phyloP scores from a whole-genome alignment of 2,888 invertebrate species.

The Corbicula japonica region DNA sequence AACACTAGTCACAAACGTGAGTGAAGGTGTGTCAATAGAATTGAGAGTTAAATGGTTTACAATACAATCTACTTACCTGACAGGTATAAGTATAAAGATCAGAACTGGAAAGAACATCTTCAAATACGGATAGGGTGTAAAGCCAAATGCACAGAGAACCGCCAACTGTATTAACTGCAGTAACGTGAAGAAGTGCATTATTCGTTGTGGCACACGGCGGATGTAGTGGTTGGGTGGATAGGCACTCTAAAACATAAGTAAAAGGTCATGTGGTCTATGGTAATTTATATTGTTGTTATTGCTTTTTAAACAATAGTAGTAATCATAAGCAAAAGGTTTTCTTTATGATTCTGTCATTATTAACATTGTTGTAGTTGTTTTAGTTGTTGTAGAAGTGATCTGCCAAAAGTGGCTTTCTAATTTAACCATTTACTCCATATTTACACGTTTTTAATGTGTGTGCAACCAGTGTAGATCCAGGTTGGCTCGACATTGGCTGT shows the following conservation, averaged over 20 bases:
- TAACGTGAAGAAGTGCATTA: constrained; percentile 87
- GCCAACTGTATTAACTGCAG: constrained; percentile 87
- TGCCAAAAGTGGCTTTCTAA: too few relatives aligned
- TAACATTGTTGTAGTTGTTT: too few relatives aligned
- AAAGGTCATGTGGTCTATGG: too few relatives aligned
- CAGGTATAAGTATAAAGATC: constrained; percentile 87
- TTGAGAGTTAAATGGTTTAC: background rate
- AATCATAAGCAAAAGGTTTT: too few relatives aligned
- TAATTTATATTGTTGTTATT: too few relatives aligned
- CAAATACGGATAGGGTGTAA: constrained; percentile 87
- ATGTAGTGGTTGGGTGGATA: constrained; percentile 88
- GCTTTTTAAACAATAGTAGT: too few relatives aligned
- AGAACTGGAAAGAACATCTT: constrained; percentile 89
- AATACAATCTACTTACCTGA: constrained; percentile 83
- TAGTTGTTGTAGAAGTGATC: too few relatives aligned
- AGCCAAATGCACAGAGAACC: constrained; percentile 87
- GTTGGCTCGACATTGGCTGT: too few relatives aligned
- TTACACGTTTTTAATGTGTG: too few relatives aligned
- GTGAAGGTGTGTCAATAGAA: background rate
- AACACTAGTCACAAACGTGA: background rate
- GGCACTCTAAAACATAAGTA: constrained; percentile 86
- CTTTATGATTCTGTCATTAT: too few relatives aligned
- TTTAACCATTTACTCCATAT: too few relatives aligned
- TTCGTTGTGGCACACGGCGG: constrained; percentile 87
- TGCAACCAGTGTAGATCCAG: too few relatives aligned